Evolutionary conservation across 2,888 invertebrate genomes (phyloP), one percentile per base, ranked within the genome.

Genomic region (Amphipyra berbera): DNA sequence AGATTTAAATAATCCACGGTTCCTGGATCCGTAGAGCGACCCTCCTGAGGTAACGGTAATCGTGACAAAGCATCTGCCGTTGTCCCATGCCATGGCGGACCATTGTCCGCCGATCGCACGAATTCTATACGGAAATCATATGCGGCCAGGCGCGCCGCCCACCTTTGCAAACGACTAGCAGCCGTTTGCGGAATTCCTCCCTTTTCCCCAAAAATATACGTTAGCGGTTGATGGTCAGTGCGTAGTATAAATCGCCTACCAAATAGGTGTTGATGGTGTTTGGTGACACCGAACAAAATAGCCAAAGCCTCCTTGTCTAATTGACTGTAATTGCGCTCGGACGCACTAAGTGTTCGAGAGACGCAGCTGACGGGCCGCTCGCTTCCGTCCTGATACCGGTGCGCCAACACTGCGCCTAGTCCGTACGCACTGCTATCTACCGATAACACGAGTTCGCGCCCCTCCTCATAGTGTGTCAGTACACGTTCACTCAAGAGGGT

Each of bases 1-100:
- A 50, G 33, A 38, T 57, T 40, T 6, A 57, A 9, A 13, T 52
- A 57, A 15, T n/a, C 10, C n/a, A 46, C 45, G 2, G 33, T 21
- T 21, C 21, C 21, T 21, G 21, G 1, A 21, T 1, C 21, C 21
- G 21, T 3, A 21, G 21, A 21, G 21, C 21, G 21, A 21, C 21
- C 21, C 3, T 2, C 15, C 21, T 21, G 21, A 21, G 21, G 21
- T 21, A 21, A 21, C 21, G 21, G 21, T 21, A 21, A 21, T 21
- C 21, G 21, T 21, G 21, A 21, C 21, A 21, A 21, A 21, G 21
- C 21, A 21, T 21, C 21, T 2, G 21, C 21, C 21, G n/a, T n/a
- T n/a, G n/a, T n/a, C n/a, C n/a, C n/a, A n/a, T 13, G 14, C n/a
- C n/a, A n/a, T n/a, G n/a, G n/a, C n/a, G 42, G 42, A 2, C 15